Percentiles rank a stretch among this genome's conserved stretches.
Evolutionary conservation across 2,113 vertebrate genomes (phyloP).

Genomic region (Erinaceus europaeus): DNA sequence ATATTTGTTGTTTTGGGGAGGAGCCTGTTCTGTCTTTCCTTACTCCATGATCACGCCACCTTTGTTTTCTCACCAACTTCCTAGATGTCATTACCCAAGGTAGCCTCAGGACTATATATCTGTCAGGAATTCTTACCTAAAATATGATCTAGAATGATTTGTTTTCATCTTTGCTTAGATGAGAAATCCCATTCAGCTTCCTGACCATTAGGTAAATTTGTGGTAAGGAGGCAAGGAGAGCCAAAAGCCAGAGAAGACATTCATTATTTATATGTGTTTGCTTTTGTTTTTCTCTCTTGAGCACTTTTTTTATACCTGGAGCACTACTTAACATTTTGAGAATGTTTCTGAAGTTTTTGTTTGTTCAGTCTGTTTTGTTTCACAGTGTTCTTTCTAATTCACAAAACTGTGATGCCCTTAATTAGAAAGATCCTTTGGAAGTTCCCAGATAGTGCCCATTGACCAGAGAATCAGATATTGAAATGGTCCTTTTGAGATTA

Average conservation of each 20-base stretch:
- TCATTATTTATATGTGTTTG: background rate
- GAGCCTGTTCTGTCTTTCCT: no score
- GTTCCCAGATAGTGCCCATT: background rate
- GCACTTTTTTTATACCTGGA: background rate
- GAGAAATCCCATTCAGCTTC: constrained; percentile 29
- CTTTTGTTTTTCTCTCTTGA: background rate
- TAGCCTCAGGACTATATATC: background rate
- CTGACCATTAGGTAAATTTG: background rate
- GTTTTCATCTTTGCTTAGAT: background rate
- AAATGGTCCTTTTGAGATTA: constrained; percentile 24
- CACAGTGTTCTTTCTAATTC: constrained; percentile 42
- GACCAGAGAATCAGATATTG: background rate
- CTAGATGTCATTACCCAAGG: background rate
- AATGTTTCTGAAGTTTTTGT: constrained; percentile 10
- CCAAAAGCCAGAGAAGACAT: background rate
- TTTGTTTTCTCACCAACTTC: no score
- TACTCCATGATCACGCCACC: no score
- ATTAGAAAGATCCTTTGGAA: constrained; percentile 1
- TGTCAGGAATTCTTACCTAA: constrained; percentile 1
- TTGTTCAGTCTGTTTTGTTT: background rate
- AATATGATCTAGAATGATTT: background rate
- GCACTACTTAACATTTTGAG: background rate
- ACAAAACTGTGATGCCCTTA: constrained; percentile 30
- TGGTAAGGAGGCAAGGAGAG: background rate
- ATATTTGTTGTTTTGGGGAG: no score